Base-by-base conservation (phyloP, 2,797 vertebrate genomes). In the Gorsachius magnificus region DNA sequence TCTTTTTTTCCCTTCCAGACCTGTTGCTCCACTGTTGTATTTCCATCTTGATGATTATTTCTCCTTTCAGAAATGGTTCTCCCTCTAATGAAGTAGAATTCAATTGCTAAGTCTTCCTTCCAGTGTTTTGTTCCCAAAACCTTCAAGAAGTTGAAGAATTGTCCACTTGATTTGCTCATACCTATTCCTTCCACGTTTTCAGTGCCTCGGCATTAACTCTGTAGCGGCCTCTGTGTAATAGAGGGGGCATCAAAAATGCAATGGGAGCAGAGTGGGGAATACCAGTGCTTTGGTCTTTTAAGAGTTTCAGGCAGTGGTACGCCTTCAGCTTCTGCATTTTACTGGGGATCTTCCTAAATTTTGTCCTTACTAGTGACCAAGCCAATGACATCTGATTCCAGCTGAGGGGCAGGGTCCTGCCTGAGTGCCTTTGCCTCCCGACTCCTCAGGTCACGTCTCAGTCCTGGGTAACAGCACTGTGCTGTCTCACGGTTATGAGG, bases 31-130 rank as follows among this genome's bases (percentile, higher is more conserved):
- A 35, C 45, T 77, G 35, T 61, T 75, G 10, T 38, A 60, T 95
- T 83, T 93, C 74, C 76, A 78, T 63, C 64, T 69, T 64, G 75
- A 45, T 65, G 61, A 28, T 79, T 61, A 66, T 68, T 82, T 78
- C 35, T 96, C 94, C 74, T 83, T 96, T 96, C 46, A 84, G 76
- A 96, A 69, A 90, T 75, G 21, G 28, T 70, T 94, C 35, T 35
- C 19, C 48, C 22, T 92, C 35, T 81, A 75, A 57, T 58, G 92
- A 96, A 95, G 61, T 88, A 41, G 35, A 87, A 91, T 93, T 93
- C 64, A 83, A 5, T 51, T 85, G 20, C n/a, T 83, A 60, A 36
- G n/a, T 78, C 64, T 94, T 83, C 35, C 38, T 94, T 76, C 68
- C 48, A 82, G 41, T 66, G 33, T 74, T 94, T 93, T 68, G 11